Evolutionary conservation across 92 coral and sea anemone genomes (phyloP), one percentile per base, ranked within the genome.

Genomic region (Paramuricea clavata): DNA sequence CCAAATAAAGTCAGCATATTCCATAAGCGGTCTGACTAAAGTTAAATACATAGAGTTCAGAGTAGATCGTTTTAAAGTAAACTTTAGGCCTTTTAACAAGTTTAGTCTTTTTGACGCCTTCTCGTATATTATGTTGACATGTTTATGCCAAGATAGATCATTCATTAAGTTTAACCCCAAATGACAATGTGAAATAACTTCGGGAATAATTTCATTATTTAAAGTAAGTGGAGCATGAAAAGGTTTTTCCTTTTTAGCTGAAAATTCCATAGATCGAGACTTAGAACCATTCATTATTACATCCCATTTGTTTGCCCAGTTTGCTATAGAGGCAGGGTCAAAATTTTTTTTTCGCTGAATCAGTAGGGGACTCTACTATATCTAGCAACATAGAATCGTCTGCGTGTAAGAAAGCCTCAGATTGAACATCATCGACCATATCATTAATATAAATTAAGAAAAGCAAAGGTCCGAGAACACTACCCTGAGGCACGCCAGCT

Each of bases 371-470:
- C 12, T 76, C 78, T 28, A 86, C 78, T 23, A 60, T 72, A 36
- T 64, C 69, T 16, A 60, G 49, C 67, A 86, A 68, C 36, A 60
- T 61, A 17, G 89, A 36, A 50, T 86, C 85, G 27, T 76, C 89
- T 15, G 88, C 84, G 26, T 76, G 47, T 12, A 79, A 30, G 39
- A 78, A 64, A 16, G 73, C 41, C 25, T 62, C 71, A 1, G 88
- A 77, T 12, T 49, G 30, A 35, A 89, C 44, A 19, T 23, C 59
- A 23, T 80, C 23, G 16, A 77, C 30, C 56, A 83, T 62, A 35
- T 85, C 89, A 78, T 90, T 85, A 25, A 79, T 57, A 78, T 85
- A 78, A 12, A 88, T 27, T n/a, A 89, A 59, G 42, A 85, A 89
- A 0, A 89, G 35, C 26, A 85, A 71, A 0, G 82, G 86, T 2